These are phyloP conservation scores for Paelopatides confundens DNA, from an alignment of 53 echinoderm and acorn worm genomes.

Conservation along the genomic window DNA sequence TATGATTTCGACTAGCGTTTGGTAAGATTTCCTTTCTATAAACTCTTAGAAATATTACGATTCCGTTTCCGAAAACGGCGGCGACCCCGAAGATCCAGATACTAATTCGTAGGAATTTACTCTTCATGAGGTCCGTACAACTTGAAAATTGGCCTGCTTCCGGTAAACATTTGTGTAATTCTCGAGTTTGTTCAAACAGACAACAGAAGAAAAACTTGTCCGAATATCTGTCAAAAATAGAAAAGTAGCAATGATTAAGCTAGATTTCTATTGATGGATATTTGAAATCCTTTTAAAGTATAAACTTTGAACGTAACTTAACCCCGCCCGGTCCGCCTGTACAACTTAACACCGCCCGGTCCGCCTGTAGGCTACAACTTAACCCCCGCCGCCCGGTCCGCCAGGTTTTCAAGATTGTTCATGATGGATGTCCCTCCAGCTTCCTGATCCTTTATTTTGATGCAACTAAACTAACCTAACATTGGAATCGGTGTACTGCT, in stretches of 20 bases:
- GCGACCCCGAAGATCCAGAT: slow-evolving; percentile 48
- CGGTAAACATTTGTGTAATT: slow-evolving; percentile 6
- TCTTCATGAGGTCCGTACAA: slow-evolving; percentile 51
- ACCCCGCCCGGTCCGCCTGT: too few relatives aligned
- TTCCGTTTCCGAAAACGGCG: slow-evolving; percentile 44
- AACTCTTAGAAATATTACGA: slow-evolving; percentile 28
- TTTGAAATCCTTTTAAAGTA: not conserved
- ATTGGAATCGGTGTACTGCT: too few relatives aligned
- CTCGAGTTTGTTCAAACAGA: not conserved
- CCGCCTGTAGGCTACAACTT: too few relatives aligned
- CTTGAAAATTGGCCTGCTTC: slow-evolving; percentile 47
- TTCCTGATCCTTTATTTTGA: too few relatives aligned
- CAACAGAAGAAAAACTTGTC: slow-evolving; percentile 46
- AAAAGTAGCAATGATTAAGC: not conserved
- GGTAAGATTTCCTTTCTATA: not conserved
- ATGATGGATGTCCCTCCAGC: too few relatives aligned
- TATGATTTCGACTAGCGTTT: not conserved
- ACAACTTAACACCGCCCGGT: too few relatives aligned
- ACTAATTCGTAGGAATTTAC: slow-evolving; percentile 21
- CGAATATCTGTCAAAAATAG: slow-evolving; percentile 9
- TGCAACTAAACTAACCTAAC: too few relatives aligned
- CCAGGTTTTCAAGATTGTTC: too few relatives aligned
- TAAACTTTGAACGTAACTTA: too few relatives aligned
- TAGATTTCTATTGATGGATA: too few relatives aligned
- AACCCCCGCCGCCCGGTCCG: too few relatives aligned